phyloP scores from a whole-genome alignment of 2,888 invertebrate species.

The Incurvaria masculella region DNA sequence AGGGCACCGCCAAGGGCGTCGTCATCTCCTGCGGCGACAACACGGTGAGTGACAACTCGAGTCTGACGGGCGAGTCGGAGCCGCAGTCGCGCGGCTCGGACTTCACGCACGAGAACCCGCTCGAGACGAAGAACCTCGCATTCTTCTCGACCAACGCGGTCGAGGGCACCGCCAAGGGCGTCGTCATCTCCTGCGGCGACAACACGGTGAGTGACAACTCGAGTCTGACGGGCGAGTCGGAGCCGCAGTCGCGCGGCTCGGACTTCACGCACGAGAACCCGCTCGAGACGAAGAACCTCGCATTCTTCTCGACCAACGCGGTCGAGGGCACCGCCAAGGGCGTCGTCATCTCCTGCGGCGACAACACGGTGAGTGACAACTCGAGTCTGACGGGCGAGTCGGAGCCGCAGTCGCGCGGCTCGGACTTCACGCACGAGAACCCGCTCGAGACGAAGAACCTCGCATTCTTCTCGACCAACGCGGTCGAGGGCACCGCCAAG shows the following conservation, averaged over 20 bases:
- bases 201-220: slow-evolving; percentile 88
- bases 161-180: slow-evolving; percentile 88
- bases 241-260: slow-evolving; percentile 87
- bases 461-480: slow-evolving; percentile 95
- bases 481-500: slow-evolving; percentile 89
- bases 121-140: slow-evolving; percentile 93
- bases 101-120: slow-evolving; percentile 90
- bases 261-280: slow-evolving; percentile 95
- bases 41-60: slow-evolving; percentile 87
- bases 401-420: slow-evolving; percentile 88
- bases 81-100: slow-evolving; percentile 90
- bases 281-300: slow-evolving; percentile 90
- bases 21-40: slow-evolving; percentile 95
- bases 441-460: slow-evolving; percentile 93
- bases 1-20: slow-evolving; percentile 88
- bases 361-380: slow-evolving; percentile 86
- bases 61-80: slow-evolving; percentile 93
- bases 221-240: slow-evolving; percentile 92
- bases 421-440: slow-evolving; percentile 92
- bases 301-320: slow-evolving; percentile 95
- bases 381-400: slow-evolving; percentile 95
- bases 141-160: slow-evolving; percentile 97
- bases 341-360: slow-evolving; percentile 92
- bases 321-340: slow-evolving; percentile 92
- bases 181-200: slow-evolving; percentile 94